Percentiles rank a stretch among this genome's conserved stretches.
These are phyloP conservation scores for Eupelmus urozonus DNA, from an alignment of 2,888 invertebrate genomes.

Conservation along the genomic window DNA sequence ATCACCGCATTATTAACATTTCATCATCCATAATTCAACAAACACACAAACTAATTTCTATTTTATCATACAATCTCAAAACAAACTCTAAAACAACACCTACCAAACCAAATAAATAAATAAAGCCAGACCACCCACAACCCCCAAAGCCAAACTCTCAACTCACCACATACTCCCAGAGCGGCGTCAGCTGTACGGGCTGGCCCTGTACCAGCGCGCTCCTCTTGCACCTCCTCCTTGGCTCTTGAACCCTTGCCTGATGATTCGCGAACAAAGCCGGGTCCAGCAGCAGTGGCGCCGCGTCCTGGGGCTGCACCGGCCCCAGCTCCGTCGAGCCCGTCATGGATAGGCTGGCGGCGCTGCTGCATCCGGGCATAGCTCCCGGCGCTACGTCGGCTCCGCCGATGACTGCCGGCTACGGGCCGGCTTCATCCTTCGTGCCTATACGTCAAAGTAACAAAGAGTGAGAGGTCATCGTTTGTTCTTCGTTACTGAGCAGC, in stretches of 20 bases:
- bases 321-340: conserved; percentile 69
- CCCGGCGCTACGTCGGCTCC: conserved; percentile 39
- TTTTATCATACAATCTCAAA: too few species aligned
- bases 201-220: conserved; percentile 58
- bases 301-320: conserved; percentile 72
- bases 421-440: conserved; percentile 1
- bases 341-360: conserved; percentile 67
- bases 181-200: conserved; percentile 82
- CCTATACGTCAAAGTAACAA: background rate
- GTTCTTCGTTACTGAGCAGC: too few species aligned
- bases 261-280: conserved; percentile 68
- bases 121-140: too few species aligned
- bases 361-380: conserved; percentile 70
- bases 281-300: conserved; percentile 77
- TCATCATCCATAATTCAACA: too few species aligned
- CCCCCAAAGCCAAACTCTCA: too few species aligned
- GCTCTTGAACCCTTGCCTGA: background rate
- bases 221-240: conserved; percentile 2
- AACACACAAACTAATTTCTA: too few species aligned
- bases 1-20: too few species aligned
- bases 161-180: conserved; percentile 87
- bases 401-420: background rate
- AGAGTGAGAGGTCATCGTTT: background rate
- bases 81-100: too few species aligned
- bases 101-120: too few species aligned